Evolutionary conservation across 2,888 invertebrate genomes (phyloP).

Genomic region (Incurvaria masculella): DNA sequence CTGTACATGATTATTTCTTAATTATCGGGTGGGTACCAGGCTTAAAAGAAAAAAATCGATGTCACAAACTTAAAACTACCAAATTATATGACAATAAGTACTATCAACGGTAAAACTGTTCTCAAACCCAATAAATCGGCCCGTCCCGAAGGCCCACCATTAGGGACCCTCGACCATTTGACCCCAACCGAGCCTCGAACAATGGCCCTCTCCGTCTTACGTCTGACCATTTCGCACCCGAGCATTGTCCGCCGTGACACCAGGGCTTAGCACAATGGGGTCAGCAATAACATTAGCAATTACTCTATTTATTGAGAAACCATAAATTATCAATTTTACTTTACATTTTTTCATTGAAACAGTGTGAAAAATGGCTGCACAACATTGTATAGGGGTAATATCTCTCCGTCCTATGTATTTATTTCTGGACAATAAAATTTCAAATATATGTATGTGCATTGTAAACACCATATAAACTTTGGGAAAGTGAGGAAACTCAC

Average conservation of each 20-base stretch:
- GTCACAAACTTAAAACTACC: no score
- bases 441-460: no score
- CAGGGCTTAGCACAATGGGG: background rate
- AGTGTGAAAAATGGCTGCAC: background rate
- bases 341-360: constrained; percentile 17
- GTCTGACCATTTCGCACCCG: constrained; percentile 26
- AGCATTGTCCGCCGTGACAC: background rate
- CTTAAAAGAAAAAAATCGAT: no score
- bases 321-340: constrained; percentile 43
- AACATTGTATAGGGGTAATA: no score
- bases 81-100: no score
- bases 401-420: no score
- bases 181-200: constrained; percentile 24
- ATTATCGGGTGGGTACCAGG: no score
- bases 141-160: constrained; percentile 1
- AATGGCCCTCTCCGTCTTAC: constrained; percentile 37
- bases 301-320: constrained; percentile 44
- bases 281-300: constrained; percentile 42
- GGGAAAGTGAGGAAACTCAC: no score
- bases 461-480: no score
- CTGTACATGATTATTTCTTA: no score
- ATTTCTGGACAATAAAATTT: no score
- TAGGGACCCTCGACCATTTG: constrained; percentile 42
- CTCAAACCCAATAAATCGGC: constrained; percentile 38
- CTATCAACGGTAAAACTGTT: constrained; percentile 36